A percentile compares a stretch with the other conserved stretches of the same genome.
Evolutionary conservation across 2,113 vertebrate species (phyloP).

Genomic region (Phalacrocorax carbo): DNA sequence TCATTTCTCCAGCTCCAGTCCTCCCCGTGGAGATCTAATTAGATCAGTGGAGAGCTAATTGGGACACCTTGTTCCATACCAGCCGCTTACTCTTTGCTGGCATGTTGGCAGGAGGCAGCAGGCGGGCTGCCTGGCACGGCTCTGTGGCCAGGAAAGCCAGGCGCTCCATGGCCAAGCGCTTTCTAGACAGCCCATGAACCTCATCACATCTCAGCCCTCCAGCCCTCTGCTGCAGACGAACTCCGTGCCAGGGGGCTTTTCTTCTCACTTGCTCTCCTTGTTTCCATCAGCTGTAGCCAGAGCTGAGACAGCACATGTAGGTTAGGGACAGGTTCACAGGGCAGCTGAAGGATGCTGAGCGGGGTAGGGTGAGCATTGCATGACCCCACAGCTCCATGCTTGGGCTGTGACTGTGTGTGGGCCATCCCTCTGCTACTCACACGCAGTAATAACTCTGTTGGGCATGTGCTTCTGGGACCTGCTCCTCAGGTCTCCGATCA

Average conservation of each 20-base stretch:
- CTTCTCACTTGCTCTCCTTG: not conserved
- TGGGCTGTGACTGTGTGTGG: accelerated
- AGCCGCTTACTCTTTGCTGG: not conserved
- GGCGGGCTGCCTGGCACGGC: not conserved
- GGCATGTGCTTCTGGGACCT: not conserved
- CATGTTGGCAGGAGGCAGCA: not conserved
- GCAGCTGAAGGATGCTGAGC: not conserved
- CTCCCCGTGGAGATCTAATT: not conserved
- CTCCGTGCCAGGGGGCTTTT: not conserved
- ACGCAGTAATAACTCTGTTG: not conserved
- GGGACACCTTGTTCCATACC: not conserved
- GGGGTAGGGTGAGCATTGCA: accelerated
- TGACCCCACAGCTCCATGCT: not conserved
- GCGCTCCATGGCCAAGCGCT: not conserved
- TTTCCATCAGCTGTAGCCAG: not conserved
- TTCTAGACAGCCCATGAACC: not conserved
- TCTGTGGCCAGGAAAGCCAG: not conserved
- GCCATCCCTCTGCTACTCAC: not conserved
- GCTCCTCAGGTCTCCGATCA: not conserved
- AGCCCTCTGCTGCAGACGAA: not conserved
- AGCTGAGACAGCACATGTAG: not conserved
- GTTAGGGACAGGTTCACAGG: not conserved
- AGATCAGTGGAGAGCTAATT: slow-evolving; percentile 9
- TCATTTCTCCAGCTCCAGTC: not conserved
- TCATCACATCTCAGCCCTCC: not conserved